Evolutionary conservation across 2,797 vertebrate species (phyloP), one percentile per base, ranked within the genome.

Genomic region (Poliocrania exsul): DNA sequence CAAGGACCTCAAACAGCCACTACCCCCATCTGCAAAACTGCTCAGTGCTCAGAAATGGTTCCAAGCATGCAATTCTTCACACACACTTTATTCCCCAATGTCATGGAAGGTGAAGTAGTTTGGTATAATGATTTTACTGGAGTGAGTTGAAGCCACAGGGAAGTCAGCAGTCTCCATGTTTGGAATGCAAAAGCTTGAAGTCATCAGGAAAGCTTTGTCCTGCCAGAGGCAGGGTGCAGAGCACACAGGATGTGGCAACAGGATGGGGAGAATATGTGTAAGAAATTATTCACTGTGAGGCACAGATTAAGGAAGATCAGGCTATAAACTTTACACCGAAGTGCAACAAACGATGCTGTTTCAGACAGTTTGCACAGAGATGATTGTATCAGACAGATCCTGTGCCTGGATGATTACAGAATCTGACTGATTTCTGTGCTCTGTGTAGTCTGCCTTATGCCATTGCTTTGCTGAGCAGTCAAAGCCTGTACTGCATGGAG

Each of bases 291-390:
- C 71, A 38, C 66, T 81, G 71, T 47, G 83, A 83, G 58, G 46
- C 5, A 35, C 51, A 40, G 67, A 74, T 61, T 86, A 89, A 86
- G 67, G 44, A 88, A 84, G 62, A 50, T 38, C 61, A 79, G 10
- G 38, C 47, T 66, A 14, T 29, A 86, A 49, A 11, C 21, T 64
- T 92, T 61, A 79, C 24, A 5, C 29, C 88, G 92, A 15, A 2
- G 51, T 92, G 78, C 64, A 90, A 49, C 33, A 92, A 93, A 70
- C 4, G 29, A 77, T 95, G 81, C 60, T 92, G 93, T 92, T 96
- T 91, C 85, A 73, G 57, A 53, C 64, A 92, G 88, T 94, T 97
- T 95, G 94, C 86, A 75, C 78, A 72, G 47, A 91, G 77, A 57
- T 67, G 69, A 67, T 89, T 65, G 50, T 38, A 42, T 35, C 37